Evolutionary conservation across 2,113 vertebrate genomes (phyloP), one percentile per base, ranked within the genome.

Genomic region (Murina feae): DNA sequence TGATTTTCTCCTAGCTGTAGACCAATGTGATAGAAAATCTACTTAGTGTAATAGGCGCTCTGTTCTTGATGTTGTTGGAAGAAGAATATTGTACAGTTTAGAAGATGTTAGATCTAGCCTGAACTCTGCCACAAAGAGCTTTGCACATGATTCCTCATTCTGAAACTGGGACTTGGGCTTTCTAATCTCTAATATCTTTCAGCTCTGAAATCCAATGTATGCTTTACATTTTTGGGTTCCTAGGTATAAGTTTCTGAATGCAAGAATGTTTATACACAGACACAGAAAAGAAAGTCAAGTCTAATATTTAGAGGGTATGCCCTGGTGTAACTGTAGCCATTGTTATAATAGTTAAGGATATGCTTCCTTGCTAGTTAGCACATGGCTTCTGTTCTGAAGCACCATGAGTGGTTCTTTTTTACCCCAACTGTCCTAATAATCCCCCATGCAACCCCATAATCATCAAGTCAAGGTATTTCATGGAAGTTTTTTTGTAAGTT

Each of bases 1-100:
- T 96, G 93, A 96, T 96, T 95, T 95, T 82, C 21, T 60, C 71
- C 42, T 44, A 84, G 88, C 60, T 81, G 16, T 89, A 93, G 92
- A 96, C 95, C 42, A 82, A 44, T 74, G 66, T 86, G 88, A 89
- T 82, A 93, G 90, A 94, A 95, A 93, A 92, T 80, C 89, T 96
- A 90, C 90, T 96, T 96, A 96, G n/a, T 63, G 72, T 93, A 89
- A 93, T 74, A 81, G 85, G 79, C 51, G 69, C 47, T 85, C 69
- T 86, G 30, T 69, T n/a, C 37, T 94, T 69, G 71, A 79, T 53
- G 39, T n/a, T 65, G 16, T 91, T 93, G 49, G 37, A 80, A 68
- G 81, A 84, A 93, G 60, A 93, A 88, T 65, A 72, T 28, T 17
- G 4, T 58, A 25, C 37, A 35, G n/a, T 81, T 91, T 86, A 53